phyloP scores from a whole-genome alignment of 1,140 invertebrate genomes.

The Leguminivora glycinivorella region DNA sequence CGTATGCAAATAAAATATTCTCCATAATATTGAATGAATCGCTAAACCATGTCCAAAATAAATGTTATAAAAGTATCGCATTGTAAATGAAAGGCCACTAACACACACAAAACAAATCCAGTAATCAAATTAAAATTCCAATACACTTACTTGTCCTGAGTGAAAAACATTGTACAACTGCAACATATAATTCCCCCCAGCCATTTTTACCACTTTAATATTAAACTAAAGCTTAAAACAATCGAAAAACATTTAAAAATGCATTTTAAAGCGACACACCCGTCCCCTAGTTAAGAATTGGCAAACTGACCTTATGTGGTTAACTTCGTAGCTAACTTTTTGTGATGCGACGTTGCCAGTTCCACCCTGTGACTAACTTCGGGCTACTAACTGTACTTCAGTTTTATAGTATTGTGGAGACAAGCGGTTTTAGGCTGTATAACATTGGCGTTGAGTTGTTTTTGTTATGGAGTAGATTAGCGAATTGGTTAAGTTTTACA shows the following conservation, averaged over 20 bases:
- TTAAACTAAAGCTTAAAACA: constrained; percentile 28
- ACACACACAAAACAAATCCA: not conserved
- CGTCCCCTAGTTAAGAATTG: constrained; percentile 33
- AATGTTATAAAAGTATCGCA: not conserved
- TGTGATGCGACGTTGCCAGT: constrained; percentile 58
- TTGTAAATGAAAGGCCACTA: not conserved
- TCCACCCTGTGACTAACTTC: constrained; percentile 55
- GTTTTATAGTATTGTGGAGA: constrained; percentile 32
- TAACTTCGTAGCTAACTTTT: constrained; percentile 55
- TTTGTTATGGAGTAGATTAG: not conserved
- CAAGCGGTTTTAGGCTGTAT: constrained; percentile 34
- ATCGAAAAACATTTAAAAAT: constrained; percentile 38
- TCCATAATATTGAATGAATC: no score
- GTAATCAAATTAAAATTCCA: not conserved
- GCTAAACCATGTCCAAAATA: not conserved
- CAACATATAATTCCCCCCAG: constrained; percentile 89
- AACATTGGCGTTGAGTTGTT: not conserved
- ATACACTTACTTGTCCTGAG: constrained; percentile 87
- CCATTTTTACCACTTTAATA: constrained; percentile 79
- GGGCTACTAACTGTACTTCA: constrained; percentile 49
- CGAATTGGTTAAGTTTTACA: constrained; percentile 11
- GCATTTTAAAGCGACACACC: constrained; percentile 49
- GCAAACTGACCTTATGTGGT: constrained; percentile 50
- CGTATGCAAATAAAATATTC: no score
- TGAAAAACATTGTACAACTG: constrained; percentile 94